Base-by-base conservation (phyloP, 2,888 invertebrate genomes). In the Macroteleia sp. region DNA sequence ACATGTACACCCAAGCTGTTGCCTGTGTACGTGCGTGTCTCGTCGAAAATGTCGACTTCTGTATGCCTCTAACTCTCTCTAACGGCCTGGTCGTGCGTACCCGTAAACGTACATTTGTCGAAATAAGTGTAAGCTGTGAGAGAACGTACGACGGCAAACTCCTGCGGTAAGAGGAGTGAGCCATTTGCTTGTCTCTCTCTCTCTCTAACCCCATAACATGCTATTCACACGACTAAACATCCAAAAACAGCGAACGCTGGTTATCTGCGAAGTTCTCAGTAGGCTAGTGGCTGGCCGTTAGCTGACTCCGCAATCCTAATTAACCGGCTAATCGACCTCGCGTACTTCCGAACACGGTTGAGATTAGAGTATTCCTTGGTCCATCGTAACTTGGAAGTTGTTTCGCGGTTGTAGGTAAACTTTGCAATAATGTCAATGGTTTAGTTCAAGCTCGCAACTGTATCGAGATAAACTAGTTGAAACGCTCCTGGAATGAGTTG, bases 221-320 rank as follows among this genome's bases (percentile, higher is more conserved):
- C 81, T 83, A 83, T 83, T 87, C 82, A 86, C 84, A 85, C 84
- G 80, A 84, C 84, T 87, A 82, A 82, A 80, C 80, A 81, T 70
- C 75, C 39, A 71, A 70, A 82, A 83, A 81, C 77, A 80, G 74
- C 81, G 78, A 73, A 74, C 79, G 81, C 80, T 75, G 81, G 80
- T 79, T 80, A 80, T 73, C 77, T 79, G 75, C 77, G 70, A 82
- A 81, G 56, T 80, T 81, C 80, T 81, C 74, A 81, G 80, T 82
- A 81, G 80, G 82, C 80, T 83, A 83, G 82, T 83, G 79, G 80
- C 82, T 84, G 82, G 74, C 82, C 83, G 77, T 83, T 83, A 81
- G 82, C 76, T 79, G 64, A 70, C 80, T 77, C 81, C 69, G 82
- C 82, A 80, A 82, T 85, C 82, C 80, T 79, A 77, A 82, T 79